Conservation (phyloP, 2,797 vertebrate genomes). For the Tragopan temminckii region DNA sequence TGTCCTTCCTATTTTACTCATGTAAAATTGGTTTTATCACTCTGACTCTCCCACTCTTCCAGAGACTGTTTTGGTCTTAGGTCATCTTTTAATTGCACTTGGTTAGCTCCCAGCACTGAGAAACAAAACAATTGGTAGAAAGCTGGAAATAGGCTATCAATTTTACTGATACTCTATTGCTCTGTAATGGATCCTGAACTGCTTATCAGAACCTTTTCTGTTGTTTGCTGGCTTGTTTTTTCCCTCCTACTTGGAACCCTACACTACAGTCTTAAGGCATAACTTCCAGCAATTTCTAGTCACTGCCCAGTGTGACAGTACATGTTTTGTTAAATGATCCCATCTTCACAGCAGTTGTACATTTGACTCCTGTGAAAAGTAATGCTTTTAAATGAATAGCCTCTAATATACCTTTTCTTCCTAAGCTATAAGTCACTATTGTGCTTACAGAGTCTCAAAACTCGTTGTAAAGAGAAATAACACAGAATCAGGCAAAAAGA, state of each 20-base stretch:
- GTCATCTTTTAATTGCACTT: neutral
- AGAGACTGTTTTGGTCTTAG: neutral
- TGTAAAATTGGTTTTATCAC: neutral
- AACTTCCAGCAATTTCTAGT: neutral
- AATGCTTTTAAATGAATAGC: neutral
- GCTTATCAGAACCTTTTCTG: neutral
- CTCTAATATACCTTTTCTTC: neutral
- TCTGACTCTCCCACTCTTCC: neutral
- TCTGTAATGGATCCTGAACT: neutral
- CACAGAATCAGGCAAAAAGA: neutral
- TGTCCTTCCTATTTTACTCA: neutral
- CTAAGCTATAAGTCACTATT: neutral
- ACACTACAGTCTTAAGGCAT: neutral
- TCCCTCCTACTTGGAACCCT: neutral
- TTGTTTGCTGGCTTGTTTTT: neutral
- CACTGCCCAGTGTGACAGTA: neutral
- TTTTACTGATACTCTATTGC: neutral
- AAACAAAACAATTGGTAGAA: neutral
- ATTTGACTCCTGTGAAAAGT: neutral
- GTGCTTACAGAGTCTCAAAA: neutral
- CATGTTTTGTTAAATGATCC: neutral
- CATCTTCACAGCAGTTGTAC: neutral
- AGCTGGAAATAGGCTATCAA: neutral
- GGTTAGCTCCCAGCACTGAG: neutral
- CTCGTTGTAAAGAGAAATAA: constrained; percentile 18